Evolutionary conservation across 2,797 vertebrate genomes (phyloP).

Genomic region (Cossypha dichroa): DNA sequence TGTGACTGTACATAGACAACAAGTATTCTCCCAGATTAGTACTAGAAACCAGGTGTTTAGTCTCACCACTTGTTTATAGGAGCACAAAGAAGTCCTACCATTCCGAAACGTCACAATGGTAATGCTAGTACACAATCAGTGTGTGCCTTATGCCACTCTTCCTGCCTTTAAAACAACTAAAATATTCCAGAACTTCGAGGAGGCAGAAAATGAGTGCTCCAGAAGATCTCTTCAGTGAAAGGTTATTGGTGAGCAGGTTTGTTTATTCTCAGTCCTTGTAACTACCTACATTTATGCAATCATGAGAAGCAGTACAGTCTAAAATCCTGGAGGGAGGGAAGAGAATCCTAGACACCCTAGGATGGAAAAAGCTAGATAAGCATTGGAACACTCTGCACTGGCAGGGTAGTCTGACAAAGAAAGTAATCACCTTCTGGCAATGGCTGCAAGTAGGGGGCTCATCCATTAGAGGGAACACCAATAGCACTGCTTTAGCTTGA

Average conservation of each 20-base stretch:
- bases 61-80: not conserved
- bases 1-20: not conserved
- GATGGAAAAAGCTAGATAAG: not conserved
- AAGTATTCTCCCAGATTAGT: not conserved
- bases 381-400: not conserved
- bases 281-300: not conserved
- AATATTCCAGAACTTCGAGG: no score
- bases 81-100: not conserved
- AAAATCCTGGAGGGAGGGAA: not conserved
- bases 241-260: not conserved
- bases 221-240: not conserved
- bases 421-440: not conserved
- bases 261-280: not conserved
- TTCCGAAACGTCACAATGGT: not conserved
- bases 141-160: not conserved
- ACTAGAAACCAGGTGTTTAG: not conserved
- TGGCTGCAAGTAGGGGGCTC: not conserved
- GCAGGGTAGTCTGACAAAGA: not conserved
- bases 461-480: not conserved
- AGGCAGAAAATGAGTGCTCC: not conserved
- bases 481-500: not conserved
- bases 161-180: not conserved
- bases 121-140: not conserved
- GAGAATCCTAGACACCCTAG: not conserved
- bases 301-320: not conserved